Evolutionary conservation across 2,888 invertebrate genomes (phyloP).

Genomic region (Ochlodes sylvanus): DNA sequence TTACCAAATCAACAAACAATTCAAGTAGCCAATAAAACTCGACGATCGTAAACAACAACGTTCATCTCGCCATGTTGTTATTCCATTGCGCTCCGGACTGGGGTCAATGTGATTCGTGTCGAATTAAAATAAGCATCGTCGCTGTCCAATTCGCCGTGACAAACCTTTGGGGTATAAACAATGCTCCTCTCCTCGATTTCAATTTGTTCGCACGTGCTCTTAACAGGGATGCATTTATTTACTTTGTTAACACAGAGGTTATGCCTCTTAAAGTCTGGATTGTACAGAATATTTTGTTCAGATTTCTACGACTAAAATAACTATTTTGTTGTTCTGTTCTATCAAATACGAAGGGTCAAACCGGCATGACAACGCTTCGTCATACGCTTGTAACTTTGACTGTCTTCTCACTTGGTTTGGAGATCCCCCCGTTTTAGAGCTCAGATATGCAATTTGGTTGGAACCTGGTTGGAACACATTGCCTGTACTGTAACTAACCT

Average conservation of each 20-base stretch:
- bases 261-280: background rate
- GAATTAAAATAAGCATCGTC: constrained; percentile 26
- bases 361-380: too few species aligned
- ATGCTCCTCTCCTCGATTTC: constrained; percentile 2
- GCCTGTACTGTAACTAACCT: too few species aligned
- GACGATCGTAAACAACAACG: background rate
- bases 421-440: too few species aligned
- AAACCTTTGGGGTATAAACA: constrained; percentile 21
- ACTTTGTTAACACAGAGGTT: background rate
- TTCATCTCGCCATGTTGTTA: constrained; percentile 4
- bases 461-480: too few species aligned
- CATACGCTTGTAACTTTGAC: too few species aligned
- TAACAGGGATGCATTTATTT: constrained; percentile 1
- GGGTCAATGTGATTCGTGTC: constrained; percentile 22
- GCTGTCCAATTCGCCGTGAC: constrained; percentile 25
- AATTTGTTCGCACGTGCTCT: constrained; percentile 11
- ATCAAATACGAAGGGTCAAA: too few species aligned
- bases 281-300: background rate
- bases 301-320: too few species aligned
- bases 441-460: too few species aligned
- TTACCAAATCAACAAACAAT: background rate
- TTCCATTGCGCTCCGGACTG: constrained; percentile 14
- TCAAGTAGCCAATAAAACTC: background rate
- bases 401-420: too few species aligned
- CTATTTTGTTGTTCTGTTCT: too few species aligned